Base-by-base conservation (phyloP, 2,888 invertebrate genomes). In the Cephalotes varians region DNA sequence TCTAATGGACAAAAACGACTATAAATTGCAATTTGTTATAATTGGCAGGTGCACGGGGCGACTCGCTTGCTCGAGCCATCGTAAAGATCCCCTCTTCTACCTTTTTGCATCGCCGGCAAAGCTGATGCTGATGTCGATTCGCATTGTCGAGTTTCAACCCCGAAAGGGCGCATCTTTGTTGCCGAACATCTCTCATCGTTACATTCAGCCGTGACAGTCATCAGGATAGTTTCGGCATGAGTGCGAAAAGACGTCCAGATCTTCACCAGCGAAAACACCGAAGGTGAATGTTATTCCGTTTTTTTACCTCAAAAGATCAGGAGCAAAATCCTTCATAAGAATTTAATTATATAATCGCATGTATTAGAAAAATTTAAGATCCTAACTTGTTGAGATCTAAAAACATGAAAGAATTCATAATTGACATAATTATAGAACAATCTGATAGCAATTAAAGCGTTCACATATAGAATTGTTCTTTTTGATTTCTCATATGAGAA, bases 61-160 rank as follows among this genome's bases (percentile, higher is more conserved):
- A 90, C 85, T 44, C 28, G 44, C 51, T 49, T 37, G 40, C 89
- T 89, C 87, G 89, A 86, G 84, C 80, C 89, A 89, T 85, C 85
- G 49, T 60, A 81, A 44, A 25, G 85, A 85, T 82, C 89, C 89
- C 89, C 89, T 84, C 89, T 82, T 84, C 87, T 74, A 89, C 85
- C 60, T 84, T 82, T 84, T 72, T 81, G 82, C 84, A 77, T 72
- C 76, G 18, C 54, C 47, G 40, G 81, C 54, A 72, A 62, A 69
- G 76, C 69, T 34, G 18, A 65, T 62, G 83, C 77, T 69, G 31
- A 88, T 84, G 54, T 84, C 58, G 85, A 86, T 89, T 87, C 87
- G 86, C 89, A 89, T 89, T 87, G 89, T 87, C 71, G 84, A 83
- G 89, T 88, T 89, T 90, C 87, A 87, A 90, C 87, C 87, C 89